phyloP scores from a whole-genome alignment of 2,888 invertebrate genomes.

The Melipona beecheii region DNA sequence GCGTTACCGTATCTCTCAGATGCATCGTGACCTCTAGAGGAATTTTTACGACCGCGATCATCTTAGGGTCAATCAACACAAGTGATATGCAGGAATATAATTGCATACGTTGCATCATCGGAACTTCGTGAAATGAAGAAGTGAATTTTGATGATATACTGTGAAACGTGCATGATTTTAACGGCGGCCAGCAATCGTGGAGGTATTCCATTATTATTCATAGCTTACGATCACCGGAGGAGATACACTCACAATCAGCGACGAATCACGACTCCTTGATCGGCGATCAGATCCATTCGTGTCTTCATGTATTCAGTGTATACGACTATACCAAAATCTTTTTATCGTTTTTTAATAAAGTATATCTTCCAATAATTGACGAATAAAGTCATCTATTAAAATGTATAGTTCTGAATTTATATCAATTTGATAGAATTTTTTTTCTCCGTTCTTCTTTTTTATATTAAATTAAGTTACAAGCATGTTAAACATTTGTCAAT shows the following conservation, averaged over 20 bases:
- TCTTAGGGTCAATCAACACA: background rate
- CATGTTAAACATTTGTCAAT: background rate
- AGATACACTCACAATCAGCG: background rate
- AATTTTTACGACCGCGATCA: too few species aligned
- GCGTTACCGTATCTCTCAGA: too few species aligned
- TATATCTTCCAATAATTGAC: background rate
- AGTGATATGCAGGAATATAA: slow-evolving; percentile 13
- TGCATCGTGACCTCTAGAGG: too few species aligned
- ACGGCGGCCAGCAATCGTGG: slow-evolving; percentile 31
- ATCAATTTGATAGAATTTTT: background rate
- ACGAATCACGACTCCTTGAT: slow-evolving; percentile 28
- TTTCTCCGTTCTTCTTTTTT: background rate
- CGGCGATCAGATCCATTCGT: slow-evolving; percentile 8
- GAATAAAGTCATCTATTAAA: background rate
- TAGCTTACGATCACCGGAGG: slow-evolving; percentile 14
- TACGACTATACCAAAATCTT: background rate
- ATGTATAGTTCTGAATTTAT: background rate
- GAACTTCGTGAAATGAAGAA: slow-evolving; percentile 4
- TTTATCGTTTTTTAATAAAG: background rate
- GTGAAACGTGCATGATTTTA: slow-evolving; percentile 23
- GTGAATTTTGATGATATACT: slow-evolving; percentile 32
- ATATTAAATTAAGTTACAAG: too few species aligned
- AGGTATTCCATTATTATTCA: slow-evolving; percentile 51
- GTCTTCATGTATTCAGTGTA: too few species aligned
- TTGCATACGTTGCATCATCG: slow-evolving; percentile 6